A percentile compares a stretch with the other conserved stretches of the same genome.
These are phyloP conservation scores for Brachionus sp. DNA, from an alignment of 1,140 invertebrate species.

Conservation along the genomic window DNA sequence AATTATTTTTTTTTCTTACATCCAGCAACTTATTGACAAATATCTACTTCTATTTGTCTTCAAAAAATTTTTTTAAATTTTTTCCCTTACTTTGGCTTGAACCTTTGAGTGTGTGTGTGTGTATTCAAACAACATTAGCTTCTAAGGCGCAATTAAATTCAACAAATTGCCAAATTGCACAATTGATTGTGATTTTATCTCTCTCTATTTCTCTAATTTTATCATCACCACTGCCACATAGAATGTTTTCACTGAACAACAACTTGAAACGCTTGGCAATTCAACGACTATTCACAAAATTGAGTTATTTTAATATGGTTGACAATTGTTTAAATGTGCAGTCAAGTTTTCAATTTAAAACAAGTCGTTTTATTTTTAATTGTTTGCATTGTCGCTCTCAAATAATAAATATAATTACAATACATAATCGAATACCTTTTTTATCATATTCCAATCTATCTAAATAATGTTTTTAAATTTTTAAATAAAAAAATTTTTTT, in stretches of 20 bases:
- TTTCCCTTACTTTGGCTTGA: not conserved
- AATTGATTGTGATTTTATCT: not conserved
- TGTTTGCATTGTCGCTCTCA: not conserved
- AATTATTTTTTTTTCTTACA: not conserved
- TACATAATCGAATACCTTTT: conserved; percentile 15
- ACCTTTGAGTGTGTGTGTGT: not conserved
- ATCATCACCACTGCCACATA: not conserved
- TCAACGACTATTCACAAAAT: not conserved
- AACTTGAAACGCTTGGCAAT: not conserved
- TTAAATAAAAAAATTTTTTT: not conserved
- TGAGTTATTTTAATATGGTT: conserved; percentile 39
- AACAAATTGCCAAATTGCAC: not conserved
- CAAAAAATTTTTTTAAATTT: not conserved
- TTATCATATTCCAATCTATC: conserved; percentile 11
- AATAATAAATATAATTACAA: not conserved
- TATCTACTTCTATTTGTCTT: not conserved
- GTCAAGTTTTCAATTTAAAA: not conserved
- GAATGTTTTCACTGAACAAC: not conserved
- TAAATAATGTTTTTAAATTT: not conserved
- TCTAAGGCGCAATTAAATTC: not conserved
- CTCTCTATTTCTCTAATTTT: not conserved
- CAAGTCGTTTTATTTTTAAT: conserved; percentile 8
- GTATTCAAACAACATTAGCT: not conserved
- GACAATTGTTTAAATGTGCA: not conserved
- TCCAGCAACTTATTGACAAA: not conserved